Conservation (phyloP, 2,888 invertebrate species). For the Dasypogon diadema region DNA sequence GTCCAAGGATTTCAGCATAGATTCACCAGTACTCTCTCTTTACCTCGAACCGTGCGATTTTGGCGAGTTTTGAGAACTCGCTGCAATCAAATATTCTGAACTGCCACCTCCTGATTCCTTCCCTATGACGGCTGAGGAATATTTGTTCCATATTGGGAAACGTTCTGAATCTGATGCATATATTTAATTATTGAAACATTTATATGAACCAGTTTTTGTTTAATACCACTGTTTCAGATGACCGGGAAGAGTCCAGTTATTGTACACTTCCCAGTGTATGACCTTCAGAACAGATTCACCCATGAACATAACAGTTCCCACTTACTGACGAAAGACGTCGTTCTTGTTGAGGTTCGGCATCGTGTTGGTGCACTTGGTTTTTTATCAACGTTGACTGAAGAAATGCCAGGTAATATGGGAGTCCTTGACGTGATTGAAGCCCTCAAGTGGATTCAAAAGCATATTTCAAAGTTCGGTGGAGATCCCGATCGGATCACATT, state of each 20-base stretch:
- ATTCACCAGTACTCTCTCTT: no score
- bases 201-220: no score
- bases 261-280: constrained; percentile 58
- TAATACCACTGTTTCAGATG: constrained; percentile 9
- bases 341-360: constrained; percentile 66
- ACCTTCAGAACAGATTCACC: constrained; percentile 57
- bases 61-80: no score
- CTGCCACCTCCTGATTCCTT: no score
- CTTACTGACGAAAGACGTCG: constrained; percentile 64
- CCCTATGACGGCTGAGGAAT: no score
- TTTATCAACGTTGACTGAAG: constrained; percentile 67
- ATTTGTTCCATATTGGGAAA: no score
- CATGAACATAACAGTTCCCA: constrained; percentile 58
- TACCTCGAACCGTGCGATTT: no score
- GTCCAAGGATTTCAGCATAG: no score
- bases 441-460: constrained; percentile 66
- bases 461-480: constrained; percentile 68
- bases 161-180: no score
- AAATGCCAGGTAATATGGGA: constrained; percentile 69
- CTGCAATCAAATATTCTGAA: no score
- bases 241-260: constrained; percentile 58
- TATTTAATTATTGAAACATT: no score
- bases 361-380: constrained; percentile 67
- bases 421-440: constrained; percentile 67
- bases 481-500: constrained; percentile 66